Evolutionary conservation across 2,113 vertebrate genomes (phyloP).

Genomic region (Tachycineta bicolor): DNA sequence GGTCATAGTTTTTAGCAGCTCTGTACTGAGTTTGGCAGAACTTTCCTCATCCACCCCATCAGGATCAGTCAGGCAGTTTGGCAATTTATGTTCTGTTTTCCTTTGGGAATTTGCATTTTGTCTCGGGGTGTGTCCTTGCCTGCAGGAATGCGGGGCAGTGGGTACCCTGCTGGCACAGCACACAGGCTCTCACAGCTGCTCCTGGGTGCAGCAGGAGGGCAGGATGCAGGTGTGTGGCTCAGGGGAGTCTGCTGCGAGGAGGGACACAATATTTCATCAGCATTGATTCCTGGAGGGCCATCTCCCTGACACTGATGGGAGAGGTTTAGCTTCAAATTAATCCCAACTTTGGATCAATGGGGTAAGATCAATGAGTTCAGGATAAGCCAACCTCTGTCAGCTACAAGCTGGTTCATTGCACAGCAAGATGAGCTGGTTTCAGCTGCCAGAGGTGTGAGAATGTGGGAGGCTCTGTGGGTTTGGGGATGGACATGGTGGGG

Average conservation of each 20-base stretch:
- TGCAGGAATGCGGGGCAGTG: not conserved
- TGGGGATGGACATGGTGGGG: not conserved
- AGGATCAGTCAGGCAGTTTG: fast-evolving
- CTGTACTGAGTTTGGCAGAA: not conserved
- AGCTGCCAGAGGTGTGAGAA: not conserved
- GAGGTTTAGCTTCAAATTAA: constrained; percentile 12
- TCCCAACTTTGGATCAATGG: not conserved
- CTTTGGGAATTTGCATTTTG: not conserved
- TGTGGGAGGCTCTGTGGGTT: not conserved
- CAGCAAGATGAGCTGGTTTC: not conserved
- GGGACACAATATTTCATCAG: not conserved
- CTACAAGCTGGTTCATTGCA: not conserved
- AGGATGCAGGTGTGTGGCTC: not conserved
- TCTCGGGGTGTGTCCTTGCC: not conserved
- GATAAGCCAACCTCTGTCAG: not conserved
- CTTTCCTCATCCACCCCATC: not conserved
- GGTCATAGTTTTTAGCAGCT: not conserved
- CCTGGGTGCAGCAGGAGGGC: not conserved
- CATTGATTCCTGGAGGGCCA: not conserved
- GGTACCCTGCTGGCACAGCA: not conserved
- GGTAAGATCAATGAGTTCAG: not conserved
- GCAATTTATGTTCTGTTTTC: not conserved
- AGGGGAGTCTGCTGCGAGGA: not conserved
- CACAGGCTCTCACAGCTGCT: fast-evolving
- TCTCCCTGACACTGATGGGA: not conserved